A percentile compares a stretch with the other conserved stretches of the same genome.
These are phyloP conservation scores for Microcebus ravelobensis DNA, from an alignment of 2,113 vertebrate species.

Conservation along the genomic window DNA sequence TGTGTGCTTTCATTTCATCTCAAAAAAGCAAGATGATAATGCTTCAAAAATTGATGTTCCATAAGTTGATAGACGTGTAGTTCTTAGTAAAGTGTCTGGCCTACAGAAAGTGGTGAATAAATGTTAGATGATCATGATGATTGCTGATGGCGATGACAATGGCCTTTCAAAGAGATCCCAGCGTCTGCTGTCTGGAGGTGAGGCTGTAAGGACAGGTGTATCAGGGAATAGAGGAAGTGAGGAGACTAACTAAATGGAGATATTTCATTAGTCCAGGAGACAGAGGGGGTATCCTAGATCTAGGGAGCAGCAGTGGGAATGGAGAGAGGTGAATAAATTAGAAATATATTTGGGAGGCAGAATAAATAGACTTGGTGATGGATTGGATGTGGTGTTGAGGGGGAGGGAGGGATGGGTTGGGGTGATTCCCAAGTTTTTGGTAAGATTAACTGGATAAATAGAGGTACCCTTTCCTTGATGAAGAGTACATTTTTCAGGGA, in stretches of 20 bases:
- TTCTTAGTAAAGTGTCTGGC: not conserved
- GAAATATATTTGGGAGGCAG: conserved; percentile 30
- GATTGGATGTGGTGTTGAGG: not conserved
- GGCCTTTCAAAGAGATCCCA: not conserved
- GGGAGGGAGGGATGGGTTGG: not conserved
- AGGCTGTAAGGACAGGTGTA: not conserved
- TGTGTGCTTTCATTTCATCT: not conserved
- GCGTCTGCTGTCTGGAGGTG: not conserved
- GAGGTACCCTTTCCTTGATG: not conserved
- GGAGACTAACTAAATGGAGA: not conserved
- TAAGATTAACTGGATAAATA: not conserved
- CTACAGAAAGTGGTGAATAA: not conserved
- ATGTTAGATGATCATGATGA: not conserved
- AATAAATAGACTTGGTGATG: not conserved
- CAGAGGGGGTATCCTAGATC: not conserved
- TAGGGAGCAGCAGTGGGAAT: not conserved
- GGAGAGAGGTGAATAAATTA: not conserved
- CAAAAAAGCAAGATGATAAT: not conserved
- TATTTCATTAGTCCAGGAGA: not conserved
- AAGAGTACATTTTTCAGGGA: not conserved
- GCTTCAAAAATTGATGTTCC: not conserved
- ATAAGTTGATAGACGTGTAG: not conserved
- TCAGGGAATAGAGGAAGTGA: not conserved
- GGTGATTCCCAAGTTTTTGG: not conserved
- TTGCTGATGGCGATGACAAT: not conserved